A percentile compares a stretch with the other conserved stretches of the same genome.
These are phyloP conservation scores for Sardinella longiceps DNA, from an alignment of 2,797 vertebrate genomes.

Conservation along the genomic window DNA sequence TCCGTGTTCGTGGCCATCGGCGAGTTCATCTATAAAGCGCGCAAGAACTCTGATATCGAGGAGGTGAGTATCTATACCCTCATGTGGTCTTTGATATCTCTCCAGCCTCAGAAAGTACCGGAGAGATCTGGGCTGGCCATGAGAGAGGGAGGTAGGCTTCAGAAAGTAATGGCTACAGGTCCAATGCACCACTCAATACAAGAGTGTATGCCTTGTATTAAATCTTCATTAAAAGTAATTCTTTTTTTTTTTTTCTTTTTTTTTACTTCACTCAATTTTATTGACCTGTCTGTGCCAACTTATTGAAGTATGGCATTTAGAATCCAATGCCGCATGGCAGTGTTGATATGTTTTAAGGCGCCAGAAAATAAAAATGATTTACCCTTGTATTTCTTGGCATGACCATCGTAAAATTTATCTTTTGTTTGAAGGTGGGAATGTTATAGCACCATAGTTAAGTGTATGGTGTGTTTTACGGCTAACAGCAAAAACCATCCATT, in stretches of 20 bases:
- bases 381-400: no score
- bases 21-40: slow-evolving; percentile 95
- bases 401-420: not conserved
- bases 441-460: not conserved
- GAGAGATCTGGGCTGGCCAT: slow-evolving; percentile 13
- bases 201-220: not conserved
- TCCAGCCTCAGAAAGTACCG: not conserved
- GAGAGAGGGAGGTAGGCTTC: not conserved
- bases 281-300: not conserved
- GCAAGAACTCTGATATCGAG: slow-evolving; percentile 90
- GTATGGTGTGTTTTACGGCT: not conserved
- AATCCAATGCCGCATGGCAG: not conserved
- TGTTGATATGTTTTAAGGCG: not conserved
- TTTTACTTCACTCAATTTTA: not conserved
- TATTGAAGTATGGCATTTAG: not conserved
- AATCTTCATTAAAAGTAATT: not conserved
- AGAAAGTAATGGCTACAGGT: not conserved
- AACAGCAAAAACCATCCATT: not conserved
- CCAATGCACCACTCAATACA: not conserved
- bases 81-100: not conserved
- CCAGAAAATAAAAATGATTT: not conserved
- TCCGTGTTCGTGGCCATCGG: slow-evolving; percentile 97
- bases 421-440: not conserved
- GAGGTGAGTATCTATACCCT: slow-evolving; percentile 82
- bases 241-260: not conserved